These are phyloP conservation scores for Misgurnus mizolepis DNA, from an alignment of 2,113 vertebrate genomes.

Conservation along the genomic window DNA sequence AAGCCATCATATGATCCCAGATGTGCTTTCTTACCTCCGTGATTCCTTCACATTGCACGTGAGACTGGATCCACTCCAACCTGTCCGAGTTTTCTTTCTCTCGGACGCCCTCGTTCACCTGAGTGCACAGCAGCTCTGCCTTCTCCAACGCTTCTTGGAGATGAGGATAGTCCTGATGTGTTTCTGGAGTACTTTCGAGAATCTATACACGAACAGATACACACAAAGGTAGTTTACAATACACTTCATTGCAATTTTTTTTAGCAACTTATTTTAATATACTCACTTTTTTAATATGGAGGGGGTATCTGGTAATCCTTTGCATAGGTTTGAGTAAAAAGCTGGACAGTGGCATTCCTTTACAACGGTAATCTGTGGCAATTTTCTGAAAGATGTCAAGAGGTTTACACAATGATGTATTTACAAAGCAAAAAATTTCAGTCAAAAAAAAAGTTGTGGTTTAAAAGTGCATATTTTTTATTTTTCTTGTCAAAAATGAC, in stretches of 20 bases:
- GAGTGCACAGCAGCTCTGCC: conserved; percentile 88
- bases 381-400: conserved; percentile 79
- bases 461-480: too few relatives aligned
- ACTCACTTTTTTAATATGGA: conserved; percentile 93
- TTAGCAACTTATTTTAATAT: neutral
- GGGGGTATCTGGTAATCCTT: conserved; percentile 95
- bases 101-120: conserved; percentile 93
- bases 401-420: too few relatives aligned
- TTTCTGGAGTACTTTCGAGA: conserved; percentile 88
- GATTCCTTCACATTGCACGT: conserved; percentile 87
- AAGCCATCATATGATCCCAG: neutral
- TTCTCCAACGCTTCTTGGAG: conserved; percentile 86
- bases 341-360: conserved; percentile 98
- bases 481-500: too few relatives aligned
- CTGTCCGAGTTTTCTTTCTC: conserved; percentile 94
- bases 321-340: conserved; percentile 98
- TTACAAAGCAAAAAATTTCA: too few relatives aligned
- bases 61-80: conserved; percentile 93
- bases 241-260: too few relatives aligned
- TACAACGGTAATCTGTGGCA: conserved; percentile 89
- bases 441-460: too few relatives aligned
- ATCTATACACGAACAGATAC: conserved; percentile 74
- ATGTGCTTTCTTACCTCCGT: conserved; percentile 79
- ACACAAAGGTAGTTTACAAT: neutral
- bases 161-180: conserved; percentile 77